phyloP scores from a whole-genome alignment of 2,113 vertebrate species.

The Parotia lawesii region DNA sequence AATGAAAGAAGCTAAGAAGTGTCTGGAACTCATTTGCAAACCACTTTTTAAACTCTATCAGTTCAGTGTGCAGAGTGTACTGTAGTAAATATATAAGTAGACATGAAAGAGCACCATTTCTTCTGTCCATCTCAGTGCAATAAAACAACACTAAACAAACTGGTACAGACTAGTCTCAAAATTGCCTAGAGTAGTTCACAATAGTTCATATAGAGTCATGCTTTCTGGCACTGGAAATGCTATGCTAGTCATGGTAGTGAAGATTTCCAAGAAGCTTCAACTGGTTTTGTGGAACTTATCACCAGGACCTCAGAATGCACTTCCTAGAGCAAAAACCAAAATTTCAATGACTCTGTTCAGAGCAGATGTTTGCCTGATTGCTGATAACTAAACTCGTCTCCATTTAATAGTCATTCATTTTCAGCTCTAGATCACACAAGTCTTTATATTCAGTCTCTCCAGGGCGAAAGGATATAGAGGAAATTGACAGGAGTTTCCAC shows the following conservation, averaged over 20 bases:
- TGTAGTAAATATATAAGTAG: not conserved
- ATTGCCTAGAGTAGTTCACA: not conserved
- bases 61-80: not conserved
- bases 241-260: not conserved
- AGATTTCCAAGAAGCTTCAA: not conserved
- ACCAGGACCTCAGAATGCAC: not conserved
- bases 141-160: not conserved
- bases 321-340: not conserved
- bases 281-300: not conserved
- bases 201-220: not conserved
- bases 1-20: not conserved
- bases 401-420: not conserved
- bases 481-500: not conserved
- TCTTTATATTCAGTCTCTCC: conserved; percentile 4
- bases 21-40: not conserved
- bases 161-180: not conserved
- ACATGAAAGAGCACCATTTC: not conserved
- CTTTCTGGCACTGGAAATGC: not conserved
- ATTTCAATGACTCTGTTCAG: not conserved
- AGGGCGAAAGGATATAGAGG: not conserved
- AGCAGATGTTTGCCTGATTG: conserved; percentile 4
- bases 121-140: not conserved
- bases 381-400: not conserved
- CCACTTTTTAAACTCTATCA: not conserved
- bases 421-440: not conserved